Percentiles rank a stretch among this genome's conserved stretches.
phyloP scores from a whole-genome alignment of 2,888 invertebrate species.

The Oscheius sp. region DNA sequence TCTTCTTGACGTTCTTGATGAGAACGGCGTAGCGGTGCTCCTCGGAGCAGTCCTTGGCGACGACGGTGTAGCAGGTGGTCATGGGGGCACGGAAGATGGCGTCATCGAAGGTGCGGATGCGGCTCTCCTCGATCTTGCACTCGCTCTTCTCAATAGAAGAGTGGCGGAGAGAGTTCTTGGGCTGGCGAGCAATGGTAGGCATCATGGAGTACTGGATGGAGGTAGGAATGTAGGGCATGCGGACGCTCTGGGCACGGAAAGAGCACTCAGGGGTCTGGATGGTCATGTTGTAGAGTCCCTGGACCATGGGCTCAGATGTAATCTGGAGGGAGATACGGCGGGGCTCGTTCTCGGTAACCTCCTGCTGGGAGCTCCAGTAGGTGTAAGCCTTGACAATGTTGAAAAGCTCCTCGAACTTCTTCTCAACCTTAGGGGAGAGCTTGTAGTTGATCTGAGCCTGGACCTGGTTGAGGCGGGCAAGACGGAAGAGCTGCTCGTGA shows the following conservation, averaged over 20 bases:
- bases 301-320: constrained; percentile 64
- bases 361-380: constrained; percentile 51
- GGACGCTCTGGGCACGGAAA: constrained; percentile 50
- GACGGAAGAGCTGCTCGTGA: constrained; percentile 48
- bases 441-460: constrained; percentile 56
- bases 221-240: constrained; percentile 42
- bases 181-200: constrained; percentile 36
- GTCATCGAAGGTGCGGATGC: constrained; percentile 71
- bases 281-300: constrained; percentile 61
- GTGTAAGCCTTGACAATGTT: constrained; percentile 60
- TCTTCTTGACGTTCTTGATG: constrained; percentile 65
- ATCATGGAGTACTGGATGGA: constrained; percentile 15
- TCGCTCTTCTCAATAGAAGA: constrained; percentile 37
- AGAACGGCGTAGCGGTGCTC: constrained; percentile 73
- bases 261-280: constrained; percentile 60
- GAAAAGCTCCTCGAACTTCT: constrained; percentile 46
- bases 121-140: constrained; percentile 50
- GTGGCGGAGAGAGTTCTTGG: constrained; percentile 33
- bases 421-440: constrained; percentile 47
- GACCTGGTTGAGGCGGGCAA: constrained; percentile 53
- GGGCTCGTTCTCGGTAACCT: constrained; percentile 41
- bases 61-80: constrained; percentile 73
- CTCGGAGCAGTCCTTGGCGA: constrained; percentile 75
- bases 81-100: constrained; percentile 64
- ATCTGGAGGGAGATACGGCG: constrained; percentile 50